A percentile compares a stretch with the other conserved stretches of the same genome.
These are phyloP conservation scores for Zele albiditarsus DNA, from an alignment of 2,888 invertebrate species.

Conservation along the genomic window DNA sequence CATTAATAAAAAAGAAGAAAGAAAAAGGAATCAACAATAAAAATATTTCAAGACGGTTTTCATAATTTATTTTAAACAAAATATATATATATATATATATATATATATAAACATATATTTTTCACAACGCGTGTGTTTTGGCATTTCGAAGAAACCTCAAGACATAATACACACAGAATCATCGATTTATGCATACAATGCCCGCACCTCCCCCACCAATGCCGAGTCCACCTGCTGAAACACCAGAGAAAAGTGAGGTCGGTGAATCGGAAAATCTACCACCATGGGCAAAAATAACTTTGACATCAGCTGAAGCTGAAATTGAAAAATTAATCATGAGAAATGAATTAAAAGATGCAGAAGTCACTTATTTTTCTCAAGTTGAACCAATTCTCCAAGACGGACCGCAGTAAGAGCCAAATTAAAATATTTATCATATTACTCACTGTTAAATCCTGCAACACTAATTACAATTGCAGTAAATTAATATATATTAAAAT, in stretches of 20 bases:
- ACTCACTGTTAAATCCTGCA: neutral
- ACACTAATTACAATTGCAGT: neutral
- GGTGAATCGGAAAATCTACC: constrained; percentile 63
- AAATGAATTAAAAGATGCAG: constrained; percentile 69
- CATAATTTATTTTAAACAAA: neutral
- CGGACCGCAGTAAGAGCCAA: constrained; percentile 68
- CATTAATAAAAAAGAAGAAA: neutral
- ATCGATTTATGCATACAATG: constrained; percentile 52
- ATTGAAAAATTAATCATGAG: constrained; percentile 68
- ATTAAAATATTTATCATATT: neutral
- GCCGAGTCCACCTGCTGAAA: constrained; percentile 58
- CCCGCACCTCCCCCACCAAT: constrained; percentile 66
- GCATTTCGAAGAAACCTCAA: constrained; percentile 18
- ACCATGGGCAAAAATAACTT: constrained; percentile 68
- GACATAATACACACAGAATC: constrained; percentile 15
- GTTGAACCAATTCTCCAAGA: constrained; percentile 71
- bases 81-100: neutral
- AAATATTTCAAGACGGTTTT: neutral
- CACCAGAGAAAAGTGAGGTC: constrained; percentile 62
- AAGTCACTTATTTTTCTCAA: constrained; percentile 69
- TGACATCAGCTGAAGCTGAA: constrained; percentile 68
- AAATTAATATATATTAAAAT: constrained; percentile 20
- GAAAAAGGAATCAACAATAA: neutral
- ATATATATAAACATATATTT: neutral
- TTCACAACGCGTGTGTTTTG: neutral